Percentiles rank a stretch among this genome's conserved stretches.
Conservation (phyloP, 2,888 invertebrate genomes). For the Acronicta alni region DNA sequence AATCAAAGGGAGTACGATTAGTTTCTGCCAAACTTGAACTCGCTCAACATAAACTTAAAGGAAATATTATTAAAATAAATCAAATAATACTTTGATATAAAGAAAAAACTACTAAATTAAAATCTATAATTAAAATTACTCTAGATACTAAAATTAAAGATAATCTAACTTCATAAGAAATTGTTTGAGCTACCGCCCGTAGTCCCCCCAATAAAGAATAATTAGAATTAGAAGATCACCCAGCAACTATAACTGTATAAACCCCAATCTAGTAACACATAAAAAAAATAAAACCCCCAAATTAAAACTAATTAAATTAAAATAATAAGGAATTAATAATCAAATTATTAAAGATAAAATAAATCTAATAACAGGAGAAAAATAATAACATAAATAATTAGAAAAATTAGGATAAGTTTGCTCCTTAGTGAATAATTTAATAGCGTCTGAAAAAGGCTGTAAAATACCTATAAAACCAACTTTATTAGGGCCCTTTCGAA, state of each 20-base stretch:
- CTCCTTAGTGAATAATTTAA: slow-evolving; percentile 93
- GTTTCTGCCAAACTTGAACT: slow-evolving; percentile 91
- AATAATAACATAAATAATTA: slow-evolving; percentile 90
- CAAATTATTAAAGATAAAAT: slow-evolving; percentile 90
- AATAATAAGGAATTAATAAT: slow-evolving; percentile 88
- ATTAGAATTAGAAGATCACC: slow-evolving; percentile 93
- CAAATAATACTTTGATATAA: slow-evolving; percentile 86
- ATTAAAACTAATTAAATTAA: slow-evolving; percentile 88
- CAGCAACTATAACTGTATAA: slow-evolving; percentile 90
- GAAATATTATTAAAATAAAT: slow-evolving; percentile 88
- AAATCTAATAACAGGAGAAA: slow-evolving; percentile 89
- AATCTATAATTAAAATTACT: slow-evolving; percentile 88
- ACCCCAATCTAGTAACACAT: slow-evolving; percentile 90
- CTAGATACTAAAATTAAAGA: slow-evolving; percentile 90
- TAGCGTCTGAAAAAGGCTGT: slow-evolving; percentile 93
- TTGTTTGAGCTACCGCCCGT: slow-evolving; percentile 92
- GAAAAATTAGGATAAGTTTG: slow-evolving; percentile 88
- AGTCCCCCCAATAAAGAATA: slow-evolving; percentile 92
- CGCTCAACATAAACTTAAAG: slow-evolving; percentile 89
- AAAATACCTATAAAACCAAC: slow-evolving; percentile 90
- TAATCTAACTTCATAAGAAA: slow-evolving; percentile 94
- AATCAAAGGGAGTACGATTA: slow-evolving; percentile 94
- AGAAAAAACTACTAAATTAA: slow-evolving; percentile 86
- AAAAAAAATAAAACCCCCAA: slow-evolving; percentile 91
- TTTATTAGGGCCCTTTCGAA: slow-evolving; percentile 93